These are phyloP conservation scores for Stomatorhinus ivindoensis DNA, from an alignment of 2,113 vertebrate species.

Conservation along the genomic window DNA sequence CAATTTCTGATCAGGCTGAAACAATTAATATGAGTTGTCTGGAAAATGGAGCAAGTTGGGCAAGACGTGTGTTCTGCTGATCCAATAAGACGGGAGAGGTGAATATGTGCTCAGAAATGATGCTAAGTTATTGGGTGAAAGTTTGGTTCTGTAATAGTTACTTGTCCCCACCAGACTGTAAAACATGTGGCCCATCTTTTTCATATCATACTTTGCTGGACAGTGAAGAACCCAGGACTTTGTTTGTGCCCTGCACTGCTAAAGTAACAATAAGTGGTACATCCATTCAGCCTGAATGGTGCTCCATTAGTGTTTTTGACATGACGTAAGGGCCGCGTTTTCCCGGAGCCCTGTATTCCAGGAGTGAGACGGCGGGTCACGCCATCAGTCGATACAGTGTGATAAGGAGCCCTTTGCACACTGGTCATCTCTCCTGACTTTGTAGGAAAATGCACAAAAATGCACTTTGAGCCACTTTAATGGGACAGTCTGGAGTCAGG, in stretches of 20 bases:
- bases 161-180: background rate
- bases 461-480: background rate
- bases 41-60: background rate
- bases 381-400: background rate
- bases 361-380: background rate
- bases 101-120: background rate
- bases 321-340: background rate
- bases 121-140: background rate
- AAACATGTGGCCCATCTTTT: background rate
- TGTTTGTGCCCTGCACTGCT: background rate
- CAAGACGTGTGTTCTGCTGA: background rate
- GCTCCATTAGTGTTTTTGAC: background rate
- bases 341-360: background rate
- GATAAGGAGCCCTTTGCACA: background rate
- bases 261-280: background rate
- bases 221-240: background rate
- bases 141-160: background rate
- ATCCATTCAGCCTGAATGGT: background rate
- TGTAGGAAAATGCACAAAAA: background rate
- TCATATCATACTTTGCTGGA: background rate
- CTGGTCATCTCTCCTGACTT: background rate
- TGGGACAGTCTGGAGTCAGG: background rate
- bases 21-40: background rate
- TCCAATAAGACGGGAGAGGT: background rate
- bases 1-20: slow-evolving; percentile 1